Conservation (phyloP, 1,140 invertebrate genomes). For the Anagrus nilaparvatae region DNA sequence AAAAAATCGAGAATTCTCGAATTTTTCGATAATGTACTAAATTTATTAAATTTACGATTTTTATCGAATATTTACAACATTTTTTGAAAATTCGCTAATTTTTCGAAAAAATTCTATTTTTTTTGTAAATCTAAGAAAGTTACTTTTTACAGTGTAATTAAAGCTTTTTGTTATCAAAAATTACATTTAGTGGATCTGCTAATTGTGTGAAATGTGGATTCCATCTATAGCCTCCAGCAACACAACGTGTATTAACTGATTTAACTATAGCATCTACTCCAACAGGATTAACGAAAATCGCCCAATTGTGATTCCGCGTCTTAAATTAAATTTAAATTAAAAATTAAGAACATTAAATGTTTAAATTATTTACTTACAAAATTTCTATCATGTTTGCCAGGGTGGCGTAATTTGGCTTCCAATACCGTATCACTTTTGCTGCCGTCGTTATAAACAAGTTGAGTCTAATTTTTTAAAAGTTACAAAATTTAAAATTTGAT, state of each 20-base stretch:
- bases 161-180: no score
- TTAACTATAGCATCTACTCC: slow-evolving; percentile 84
- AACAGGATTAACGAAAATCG: slow-evolving; percentile 85
- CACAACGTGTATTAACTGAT: slow-evolving; percentile 68
- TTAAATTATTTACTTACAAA: slow-evolving; percentile 45
- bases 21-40: no score
- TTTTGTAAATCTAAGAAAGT: no score
- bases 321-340: slow-evolving; percentile 32
- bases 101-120: no score
- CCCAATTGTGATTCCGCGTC: slow-evolving; percentile 82
- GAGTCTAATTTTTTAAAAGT: slow-evolving; percentile 48
- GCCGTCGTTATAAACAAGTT: slow-evolving; percentile 77
- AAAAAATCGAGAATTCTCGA: no score
- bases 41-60: no score
- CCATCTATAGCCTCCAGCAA: slow-evolving; percentile 84
- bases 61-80: no score
- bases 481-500: slow-evolving; percentile 1
- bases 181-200: slow-evolving; percentile 79
- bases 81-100: no score
- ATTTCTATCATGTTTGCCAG: slow-evolving; percentile 72
- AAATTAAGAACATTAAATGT: slow-evolving; percentile 1
- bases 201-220: slow-evolving; percentile 88
- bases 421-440: slow-evolving; percentile 80
- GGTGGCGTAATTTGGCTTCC: slow-evolving; percentile 77
- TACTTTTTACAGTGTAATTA: no score